Evolutionary conservation across 2,113 vertebrate species (phyloP).

Genomic region (Melanerpes formicivorus): DNA sequence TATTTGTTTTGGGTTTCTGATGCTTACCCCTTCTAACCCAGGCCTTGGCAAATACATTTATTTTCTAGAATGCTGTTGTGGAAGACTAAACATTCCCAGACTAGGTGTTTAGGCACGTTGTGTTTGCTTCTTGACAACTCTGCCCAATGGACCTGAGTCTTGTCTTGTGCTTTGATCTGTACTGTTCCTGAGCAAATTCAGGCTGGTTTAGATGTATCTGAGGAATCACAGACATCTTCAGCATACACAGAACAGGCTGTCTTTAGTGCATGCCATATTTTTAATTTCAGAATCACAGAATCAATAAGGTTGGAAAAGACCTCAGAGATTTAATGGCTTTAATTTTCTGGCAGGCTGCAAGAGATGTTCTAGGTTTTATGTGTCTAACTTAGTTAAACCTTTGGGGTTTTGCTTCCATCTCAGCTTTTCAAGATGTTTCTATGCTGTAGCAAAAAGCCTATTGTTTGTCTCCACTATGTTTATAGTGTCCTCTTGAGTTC

Average conservation of each 20-base stretch:
- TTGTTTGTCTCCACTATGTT: neutral
- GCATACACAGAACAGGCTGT: neutral
- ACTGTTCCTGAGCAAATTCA: neutral
- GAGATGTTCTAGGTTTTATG: neutral
- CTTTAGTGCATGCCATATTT: neutral
- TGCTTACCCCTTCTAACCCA: neutral
- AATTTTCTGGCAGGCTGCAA: neutral
- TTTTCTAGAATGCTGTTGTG: neutral
- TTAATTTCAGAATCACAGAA: neutral
- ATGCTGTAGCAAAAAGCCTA: neutral
- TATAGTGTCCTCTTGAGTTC: slow-evolving; percentile 42
- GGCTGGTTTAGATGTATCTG: neutral
- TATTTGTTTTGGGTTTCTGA: neutral
- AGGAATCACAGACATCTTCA: neutral
- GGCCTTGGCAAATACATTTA: neutral
- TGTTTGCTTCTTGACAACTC: neutral
- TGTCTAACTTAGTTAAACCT: neutral
- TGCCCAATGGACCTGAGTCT: neutral
- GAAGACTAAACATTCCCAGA: neutral
- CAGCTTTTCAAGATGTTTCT: neutral
- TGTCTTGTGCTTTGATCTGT: neutral
- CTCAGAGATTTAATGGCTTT: neutral
- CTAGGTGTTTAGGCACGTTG: neutral
- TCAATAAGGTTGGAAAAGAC: no score
- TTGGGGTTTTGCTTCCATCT: neutral